Conservation (phyloP, 92 coral and sea anemone genomes). For the Ricordea florida region DNA sequence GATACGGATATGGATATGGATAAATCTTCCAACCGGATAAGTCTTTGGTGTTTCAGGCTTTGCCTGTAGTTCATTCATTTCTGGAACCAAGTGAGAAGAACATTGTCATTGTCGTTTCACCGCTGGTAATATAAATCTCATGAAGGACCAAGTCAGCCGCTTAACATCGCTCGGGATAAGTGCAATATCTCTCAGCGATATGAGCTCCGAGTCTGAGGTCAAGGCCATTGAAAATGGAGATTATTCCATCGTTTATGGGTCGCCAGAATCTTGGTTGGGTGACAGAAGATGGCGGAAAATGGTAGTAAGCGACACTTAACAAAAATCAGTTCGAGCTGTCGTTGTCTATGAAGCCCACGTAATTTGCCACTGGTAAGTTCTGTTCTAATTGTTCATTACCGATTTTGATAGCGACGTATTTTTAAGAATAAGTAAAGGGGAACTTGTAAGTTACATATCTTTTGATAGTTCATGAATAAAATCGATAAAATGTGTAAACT, state of each 20-base stretch:
- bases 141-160: constrained; percentile 31
- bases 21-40: background rate
- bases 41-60: background rate
- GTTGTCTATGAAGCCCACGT: background rate
- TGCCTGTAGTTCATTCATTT: background rate
- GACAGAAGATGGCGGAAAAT: background rate
- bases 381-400: background rate
- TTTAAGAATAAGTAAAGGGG: no score
- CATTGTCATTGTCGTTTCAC: constrained; percentile 18
- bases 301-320: background rate
- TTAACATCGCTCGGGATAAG: background rate
- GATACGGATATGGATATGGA: no score
- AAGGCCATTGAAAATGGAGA: background rate
- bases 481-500: no score
- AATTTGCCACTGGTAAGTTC: background rate
- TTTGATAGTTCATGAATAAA: no score
- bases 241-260: background rate
- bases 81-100: constrained; percentile 4
- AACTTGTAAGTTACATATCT: no score
- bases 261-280: background rate
- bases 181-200: constrained; percentile 16
- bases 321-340: background rate
- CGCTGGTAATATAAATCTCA: constrained; percentile 6
- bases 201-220: background rate
- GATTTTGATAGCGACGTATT: no score